phyloP scores from a whole-genome alignment of 2,888 invertebrate genomes.

The Chromoteleia sp. region DNA sequence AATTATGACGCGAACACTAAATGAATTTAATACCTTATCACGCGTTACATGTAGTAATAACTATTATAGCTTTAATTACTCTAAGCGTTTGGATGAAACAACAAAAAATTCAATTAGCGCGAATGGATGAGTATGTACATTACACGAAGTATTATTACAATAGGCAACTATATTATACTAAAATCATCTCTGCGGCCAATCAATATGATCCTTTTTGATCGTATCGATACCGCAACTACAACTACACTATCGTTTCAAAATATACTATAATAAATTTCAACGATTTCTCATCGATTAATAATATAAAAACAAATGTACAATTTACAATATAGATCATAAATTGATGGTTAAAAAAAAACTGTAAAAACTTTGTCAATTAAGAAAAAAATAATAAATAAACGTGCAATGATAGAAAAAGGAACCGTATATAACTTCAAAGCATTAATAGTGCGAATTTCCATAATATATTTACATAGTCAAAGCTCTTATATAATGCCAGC shows the following conservation, averaged over 20 bases:
- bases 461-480: slow-evolving; percentile 15
- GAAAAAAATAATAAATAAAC: background rate
- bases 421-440: slow-evolving; percentile 1
- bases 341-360: too few relatives aligned
- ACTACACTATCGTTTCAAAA: too few relatives aligned
- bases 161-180: slow-evolving; percentile 2
- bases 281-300: too few relatives aligned
- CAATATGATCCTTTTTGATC: too few relatives aligned
- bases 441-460: background rate
- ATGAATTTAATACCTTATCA: slow-evolving; percentile 35
- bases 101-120: slow-evolving; percentile 31
- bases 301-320: too few relatives aligned
- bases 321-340: too few relatives aligned
- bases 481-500: background rate
- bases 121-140: slow-evolving; percentile 4
- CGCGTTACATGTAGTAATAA: slow-evolving; percentile 12
- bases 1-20: background rate
- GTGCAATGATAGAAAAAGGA: background rate
- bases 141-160: slow-evolving; percentile 16
- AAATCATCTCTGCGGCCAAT: too few relatives aligned
- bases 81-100: slow-evolving; percentile 4
- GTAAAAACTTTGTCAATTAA: background rate
- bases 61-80: slow-evolving; percentile 16
- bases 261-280: too few relatives aligned
- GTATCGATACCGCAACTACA: too few relatives aligned